phyloP scores from a whole-genome alignment of 2,888 invertebrate genomes.

The Ctenicera cuprea region DNA sequence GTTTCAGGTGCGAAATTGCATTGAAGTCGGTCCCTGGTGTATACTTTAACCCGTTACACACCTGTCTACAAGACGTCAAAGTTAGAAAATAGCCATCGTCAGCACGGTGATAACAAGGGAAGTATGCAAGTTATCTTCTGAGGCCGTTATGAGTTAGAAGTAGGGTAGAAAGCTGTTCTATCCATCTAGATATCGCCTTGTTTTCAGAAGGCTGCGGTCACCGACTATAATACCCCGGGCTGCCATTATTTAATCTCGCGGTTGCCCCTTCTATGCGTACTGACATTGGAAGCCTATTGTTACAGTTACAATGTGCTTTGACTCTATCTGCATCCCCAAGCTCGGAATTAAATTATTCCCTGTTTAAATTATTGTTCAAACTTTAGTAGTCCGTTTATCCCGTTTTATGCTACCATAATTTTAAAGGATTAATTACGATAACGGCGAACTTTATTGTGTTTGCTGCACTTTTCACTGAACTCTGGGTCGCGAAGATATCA shows the following conservation, averaged over 20 bases:
- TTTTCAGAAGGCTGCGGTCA: constrained; percentile 57
- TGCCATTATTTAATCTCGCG: constrained; percentile 59
- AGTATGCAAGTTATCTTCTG: constrained; percentile 3
- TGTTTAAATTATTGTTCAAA: constrained; percentile 49
- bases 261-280: constrained; percentile 52
- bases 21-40: background rate
- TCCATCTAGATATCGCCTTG: constrained; percentile 46
- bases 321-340: constrained; percentile 47
- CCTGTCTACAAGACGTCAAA: background rate
- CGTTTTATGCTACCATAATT: constrained; percentile 45
- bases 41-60: background rate
- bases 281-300: constrained; percentile 57
- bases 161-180: constrained; percentile 34
- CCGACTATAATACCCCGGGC: constrained; percentile 55
- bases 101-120: background rate
- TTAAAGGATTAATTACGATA: constrained; percentile 45
- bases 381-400: constrained; percentile 48
- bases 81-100: background rate
- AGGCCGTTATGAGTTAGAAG: constrained; percentile 7
- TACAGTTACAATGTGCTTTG: constrained; percentile 49
- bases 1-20: constrained; percentile 25
- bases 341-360: constrained; percentile 50
- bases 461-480: background rate
- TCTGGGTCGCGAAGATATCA: background rate
- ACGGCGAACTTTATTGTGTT: constrained; percentile 23